Conservation (phyloP, 2,113 vertebrate genomes). For the Odocoileus hemionus region DNA sequence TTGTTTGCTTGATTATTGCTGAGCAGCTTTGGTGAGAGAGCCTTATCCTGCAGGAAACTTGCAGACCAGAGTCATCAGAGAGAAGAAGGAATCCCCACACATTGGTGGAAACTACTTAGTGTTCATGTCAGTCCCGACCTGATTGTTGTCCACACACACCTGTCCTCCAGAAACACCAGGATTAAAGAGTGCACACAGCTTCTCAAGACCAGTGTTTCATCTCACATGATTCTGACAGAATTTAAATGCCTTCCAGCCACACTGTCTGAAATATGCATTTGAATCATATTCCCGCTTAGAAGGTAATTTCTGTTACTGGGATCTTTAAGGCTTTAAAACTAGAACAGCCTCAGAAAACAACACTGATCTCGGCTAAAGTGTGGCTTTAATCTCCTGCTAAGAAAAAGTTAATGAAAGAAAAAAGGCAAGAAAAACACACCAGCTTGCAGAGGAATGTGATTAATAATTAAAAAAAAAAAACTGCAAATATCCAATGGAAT, state of each 20-base stretch:
- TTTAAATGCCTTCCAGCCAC: neutral
- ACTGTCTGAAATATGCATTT: neutral
- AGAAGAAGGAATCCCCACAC: neutral
- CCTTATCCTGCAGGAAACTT: neutral
- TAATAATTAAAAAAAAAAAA: too few species aligned
- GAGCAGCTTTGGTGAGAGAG: neutral
- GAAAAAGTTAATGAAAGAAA: neutral
- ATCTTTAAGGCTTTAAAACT: neutral
- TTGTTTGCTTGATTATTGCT: neutral
- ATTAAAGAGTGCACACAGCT: neutral
- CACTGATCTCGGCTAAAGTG: accelerated
- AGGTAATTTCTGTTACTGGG: neutral
- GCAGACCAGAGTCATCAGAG: neutral
- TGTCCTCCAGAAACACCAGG: neutral
- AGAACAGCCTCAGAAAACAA: accelerated
- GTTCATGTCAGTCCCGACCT: neutral
- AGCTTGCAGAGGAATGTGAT: neutral
- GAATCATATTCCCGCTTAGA: neutral
- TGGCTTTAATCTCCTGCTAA: neutral
- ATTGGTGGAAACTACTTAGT: neutral
- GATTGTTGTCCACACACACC: accelerated
- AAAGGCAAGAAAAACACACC: accelerated
- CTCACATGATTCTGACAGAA: neutral
- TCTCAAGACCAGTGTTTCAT: neutral
- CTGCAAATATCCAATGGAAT: neutral